phyloP scores from a whole-genome alignment of 2,888 invertebrate species.

The Erannis defoliaria region DNA sequence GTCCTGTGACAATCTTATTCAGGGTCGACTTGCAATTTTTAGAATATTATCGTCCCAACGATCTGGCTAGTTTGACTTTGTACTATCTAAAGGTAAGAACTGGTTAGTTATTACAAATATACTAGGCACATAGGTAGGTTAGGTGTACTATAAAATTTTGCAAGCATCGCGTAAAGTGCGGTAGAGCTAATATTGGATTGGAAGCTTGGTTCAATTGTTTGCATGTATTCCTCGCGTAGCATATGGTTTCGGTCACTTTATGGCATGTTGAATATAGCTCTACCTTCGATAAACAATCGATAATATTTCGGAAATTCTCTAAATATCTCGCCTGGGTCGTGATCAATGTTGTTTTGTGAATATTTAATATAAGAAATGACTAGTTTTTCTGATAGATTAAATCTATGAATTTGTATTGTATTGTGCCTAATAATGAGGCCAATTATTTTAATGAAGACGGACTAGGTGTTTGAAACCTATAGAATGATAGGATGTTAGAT shows the following conservation, averaged over 20 bases:
- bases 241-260: constrained; percentile 61
- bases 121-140: not conserved
- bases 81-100: too few relatives aligned
- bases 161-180: constrained; percentile 26
- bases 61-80: too few relatives aligned
- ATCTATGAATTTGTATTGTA: too few relatives aligned
- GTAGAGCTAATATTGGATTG: constrained; percentile 66
- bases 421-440: too few relatives aligned
- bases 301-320: constrained; percentile 37
- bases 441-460: too few relatives aligned
- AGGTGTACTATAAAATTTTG: constrained; percentile 6
- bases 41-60: too few relatives aligned
- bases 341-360: constrained; percentile 27
- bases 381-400: too few relatives aligned
- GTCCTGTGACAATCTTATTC: too few relatives aligned
- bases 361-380: too few relatives aligned
- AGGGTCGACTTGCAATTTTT: too few relatives aligned
- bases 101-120: constrained; percentile 12
- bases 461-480: too few relatives aligned
- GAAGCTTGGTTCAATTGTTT: constrained; percentile 64
- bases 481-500: too few relatives aligned
- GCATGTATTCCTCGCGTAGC: constrained; percentile 53
- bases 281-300: constrained; percentile 35
- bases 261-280: constrained; percentile 55
- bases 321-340: constrained; percentile 29